phyloP scores from a whole-genome alignment of 2,888 invertebrate species.

The Acanthococcus lagerstroemiae region DNA sequence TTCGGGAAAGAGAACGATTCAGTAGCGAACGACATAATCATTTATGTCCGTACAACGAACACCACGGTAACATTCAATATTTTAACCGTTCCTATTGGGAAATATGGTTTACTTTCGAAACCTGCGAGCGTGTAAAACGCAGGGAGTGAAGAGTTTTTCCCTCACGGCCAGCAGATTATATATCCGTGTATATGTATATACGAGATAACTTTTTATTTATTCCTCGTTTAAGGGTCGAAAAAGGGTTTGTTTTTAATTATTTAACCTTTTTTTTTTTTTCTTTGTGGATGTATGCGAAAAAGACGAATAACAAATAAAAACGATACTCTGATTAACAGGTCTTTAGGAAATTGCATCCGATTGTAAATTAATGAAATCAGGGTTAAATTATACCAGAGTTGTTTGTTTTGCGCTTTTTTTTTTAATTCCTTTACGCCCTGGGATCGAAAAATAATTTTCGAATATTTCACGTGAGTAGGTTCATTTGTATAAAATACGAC shows the following conservation, averaged over 20 bases:
- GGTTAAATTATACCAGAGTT: too few species aligned
- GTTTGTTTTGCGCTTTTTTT: conserved; percentile 8
- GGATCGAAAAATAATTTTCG: too few species aligned
- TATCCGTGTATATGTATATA: conserved; percentile 7
- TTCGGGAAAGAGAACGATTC: conserved; percentile 12
- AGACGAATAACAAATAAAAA: conserved; percentile 21
- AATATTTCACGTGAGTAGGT: too few species aligned
- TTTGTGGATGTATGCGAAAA: neutral
- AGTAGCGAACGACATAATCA: conserved; percentile 22
- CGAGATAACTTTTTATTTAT: conserved; percentile 30
- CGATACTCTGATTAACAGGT: conserved; percentile 27
- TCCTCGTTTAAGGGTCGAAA: conserved; percentile 27
- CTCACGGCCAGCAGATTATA: conserved; percentile 23
- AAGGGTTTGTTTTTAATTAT: conserved; percentile 28
- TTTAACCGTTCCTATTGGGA: conserved; percentile 29
- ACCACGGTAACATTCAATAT: conserved; percentile 24
- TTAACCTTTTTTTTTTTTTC: conserved; percentile 15
- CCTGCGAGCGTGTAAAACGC: conserved; percentile 3
- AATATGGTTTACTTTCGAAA: conserved; percentile 26
- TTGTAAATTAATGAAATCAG: conserved; percentile 11
- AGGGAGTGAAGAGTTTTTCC: conserved; percentile 18
- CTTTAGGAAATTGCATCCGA: conserved; percentile 7
- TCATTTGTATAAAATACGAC: too few species aligned
- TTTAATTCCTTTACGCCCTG: too few species aligned
- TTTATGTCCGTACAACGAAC: conserved; percentile 17